These are phyloP conservation scores for Parus major DNA, from an alignment of 2,113 vertebrate genomes.

Conservation along the genomic window DNA sequence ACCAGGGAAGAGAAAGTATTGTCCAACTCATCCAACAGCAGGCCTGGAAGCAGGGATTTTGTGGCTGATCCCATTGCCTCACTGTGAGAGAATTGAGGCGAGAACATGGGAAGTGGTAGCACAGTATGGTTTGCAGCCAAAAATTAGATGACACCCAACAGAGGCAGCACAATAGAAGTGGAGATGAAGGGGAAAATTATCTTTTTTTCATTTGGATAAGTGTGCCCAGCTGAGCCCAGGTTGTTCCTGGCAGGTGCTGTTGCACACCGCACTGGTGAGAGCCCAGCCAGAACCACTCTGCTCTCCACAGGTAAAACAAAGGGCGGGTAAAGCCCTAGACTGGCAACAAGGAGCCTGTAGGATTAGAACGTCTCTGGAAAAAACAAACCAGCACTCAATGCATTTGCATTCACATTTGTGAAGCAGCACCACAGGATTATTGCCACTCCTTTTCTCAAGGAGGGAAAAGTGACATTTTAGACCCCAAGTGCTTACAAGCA, in stretches of 20 bases:
- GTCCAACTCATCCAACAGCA: neutral
- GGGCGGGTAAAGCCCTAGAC: neutral
- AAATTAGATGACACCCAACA: neutral
- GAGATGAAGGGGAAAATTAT: neutral
- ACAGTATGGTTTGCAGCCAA: neutral
- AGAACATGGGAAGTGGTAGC: neutral
- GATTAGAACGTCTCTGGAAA: neutral
- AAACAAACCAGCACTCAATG: neutral
- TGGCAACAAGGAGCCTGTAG: neutral
- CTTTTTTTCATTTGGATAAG: neutral
- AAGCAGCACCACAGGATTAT: neutral
- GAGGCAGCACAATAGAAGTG: neutral
- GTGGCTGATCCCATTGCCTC: neutral
- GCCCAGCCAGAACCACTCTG: neutral
- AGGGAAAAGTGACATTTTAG: neutral
- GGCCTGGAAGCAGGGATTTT: neutral
- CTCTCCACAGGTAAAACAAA: neutral
- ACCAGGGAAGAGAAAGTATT: neutral
- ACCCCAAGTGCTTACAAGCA: rapidly evolving
- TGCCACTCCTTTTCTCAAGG: neutral
- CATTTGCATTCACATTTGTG: neutral
- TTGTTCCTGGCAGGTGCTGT: neutral
- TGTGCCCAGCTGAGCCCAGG: neutral
- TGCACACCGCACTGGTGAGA: neutral
- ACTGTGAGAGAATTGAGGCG: neutral